Evolutionary conservation across 2,888 invertebrate genomes (phyloP).

Genomic region (Autographa pulchrina): DNA sequence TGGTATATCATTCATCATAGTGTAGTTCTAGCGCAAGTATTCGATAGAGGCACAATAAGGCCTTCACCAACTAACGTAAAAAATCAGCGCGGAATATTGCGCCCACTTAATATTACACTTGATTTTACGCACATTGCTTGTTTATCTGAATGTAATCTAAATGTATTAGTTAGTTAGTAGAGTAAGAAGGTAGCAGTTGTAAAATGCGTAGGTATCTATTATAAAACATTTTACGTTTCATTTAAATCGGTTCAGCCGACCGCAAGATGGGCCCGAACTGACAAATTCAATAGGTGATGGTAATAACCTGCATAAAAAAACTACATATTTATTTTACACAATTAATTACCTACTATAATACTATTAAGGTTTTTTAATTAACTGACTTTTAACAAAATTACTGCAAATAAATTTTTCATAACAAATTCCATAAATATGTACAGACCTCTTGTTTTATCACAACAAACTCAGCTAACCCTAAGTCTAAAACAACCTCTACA

Average conservation of each 20-base stretch:
- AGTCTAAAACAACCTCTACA: not conserved
- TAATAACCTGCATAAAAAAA: no score
- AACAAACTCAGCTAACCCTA: not conserved
- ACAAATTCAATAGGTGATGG: no score
- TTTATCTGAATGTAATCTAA: not conserved
- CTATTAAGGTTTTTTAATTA: no score
- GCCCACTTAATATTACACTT: not conserved
- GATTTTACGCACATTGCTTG: slow-evolving; percentile 4
- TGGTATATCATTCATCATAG: no score
- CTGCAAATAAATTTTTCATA: not conserved
- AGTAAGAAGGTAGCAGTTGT: not conserved
- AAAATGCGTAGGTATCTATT: not conserved
- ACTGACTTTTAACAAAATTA: slow-evolving; percentile 19
- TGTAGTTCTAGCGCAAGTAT: no score
- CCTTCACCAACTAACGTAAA: not conserved
- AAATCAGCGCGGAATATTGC: not conserved
- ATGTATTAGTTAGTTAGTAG: not conserved
- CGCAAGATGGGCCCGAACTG: no score
- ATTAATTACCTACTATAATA: no score
- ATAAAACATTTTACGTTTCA: no score
- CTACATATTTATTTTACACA: not conserved
- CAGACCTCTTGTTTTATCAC: not conserved
- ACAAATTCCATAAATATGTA: no score
- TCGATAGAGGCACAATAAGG: not conserved
- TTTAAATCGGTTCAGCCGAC: no score